These are phyloP conservation scores for Ceratotherium simum DNA, from an alignment of 2,113 vertebrate genomes.

Conservation along the genomic window DNA sequence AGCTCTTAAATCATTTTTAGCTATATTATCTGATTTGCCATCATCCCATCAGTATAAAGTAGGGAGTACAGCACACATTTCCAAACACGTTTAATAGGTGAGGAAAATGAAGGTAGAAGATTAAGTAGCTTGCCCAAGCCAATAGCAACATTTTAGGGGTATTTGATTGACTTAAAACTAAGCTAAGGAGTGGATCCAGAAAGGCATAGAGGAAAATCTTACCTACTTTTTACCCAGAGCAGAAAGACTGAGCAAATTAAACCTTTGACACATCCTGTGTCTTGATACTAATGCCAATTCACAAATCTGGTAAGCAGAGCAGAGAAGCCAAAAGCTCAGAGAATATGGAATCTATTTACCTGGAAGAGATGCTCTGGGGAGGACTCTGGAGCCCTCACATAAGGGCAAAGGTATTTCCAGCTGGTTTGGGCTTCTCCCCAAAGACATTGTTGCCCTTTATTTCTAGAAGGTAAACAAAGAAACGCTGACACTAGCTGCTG, in stretches of 20 bases:
- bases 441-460: neutral
- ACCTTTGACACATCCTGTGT: neutral
- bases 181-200: neutral
- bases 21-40: slow-evolving; percentile 41
- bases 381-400: accelerated
- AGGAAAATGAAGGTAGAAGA: neutral
- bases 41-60: neutral
- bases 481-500: neutral
- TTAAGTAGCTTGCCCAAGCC: neutral
- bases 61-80: neutral
- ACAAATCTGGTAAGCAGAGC: neutral
- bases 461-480: neutral
- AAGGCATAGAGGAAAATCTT: neutral
- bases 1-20: slow-evolving; percentile 50
- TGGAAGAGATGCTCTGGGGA: neutral
- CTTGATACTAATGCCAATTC: neutral
- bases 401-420: neutral
- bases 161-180: neutral
- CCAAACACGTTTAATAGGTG: neutral
- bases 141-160: neutral
- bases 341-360: neutral
- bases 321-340: neutral
- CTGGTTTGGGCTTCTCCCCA: neutral
- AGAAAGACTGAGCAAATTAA: neutral
- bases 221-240: neutral